Evolutionary conservation across 2,888 invertebrate species (phyloP).

Genomic region (Eristalis tenax): DNA sequence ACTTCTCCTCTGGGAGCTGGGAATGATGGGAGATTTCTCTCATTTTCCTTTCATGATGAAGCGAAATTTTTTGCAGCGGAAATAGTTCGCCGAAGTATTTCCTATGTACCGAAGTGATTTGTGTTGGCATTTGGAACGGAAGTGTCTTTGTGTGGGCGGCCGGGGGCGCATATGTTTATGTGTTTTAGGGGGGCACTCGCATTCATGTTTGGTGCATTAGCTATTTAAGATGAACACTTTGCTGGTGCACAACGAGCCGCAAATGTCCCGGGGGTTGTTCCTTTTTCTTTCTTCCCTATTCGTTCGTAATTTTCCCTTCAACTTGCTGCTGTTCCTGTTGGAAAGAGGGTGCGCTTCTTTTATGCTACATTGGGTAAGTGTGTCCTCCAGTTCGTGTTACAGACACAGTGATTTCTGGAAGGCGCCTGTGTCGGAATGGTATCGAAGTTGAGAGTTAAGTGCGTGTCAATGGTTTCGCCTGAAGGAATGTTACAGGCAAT

Average conservation of each 20-base stretch:
- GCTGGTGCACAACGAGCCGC: not conserved
- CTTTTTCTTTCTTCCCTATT: not conserved
- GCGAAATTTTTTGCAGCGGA: conserved; percentile 23
- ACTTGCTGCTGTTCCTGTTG: not conserved
- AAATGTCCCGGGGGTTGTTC: conserved; percentile 30
- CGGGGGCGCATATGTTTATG: not conserved
- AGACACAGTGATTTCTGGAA: not conserved
- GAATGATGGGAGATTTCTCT: conserved; percentile 2
- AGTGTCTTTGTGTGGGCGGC: not conserved
- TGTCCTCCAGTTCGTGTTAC: not conserved
- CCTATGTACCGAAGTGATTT: conserved; percentile 31
- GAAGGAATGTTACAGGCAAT: not conserved
- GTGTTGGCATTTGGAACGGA: conserved; percentile 39
- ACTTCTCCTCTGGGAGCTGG: not conserved
- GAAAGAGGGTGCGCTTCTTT: not conserved
- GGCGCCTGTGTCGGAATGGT: not conserved
- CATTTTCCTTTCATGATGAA: conserved; percentile 22
- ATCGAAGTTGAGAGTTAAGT: not conserved
- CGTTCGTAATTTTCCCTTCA: not conserved
- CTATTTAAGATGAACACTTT: conserved; percentile 45
- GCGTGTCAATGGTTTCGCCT: not conserved
- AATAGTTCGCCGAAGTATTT: conserved; percentile 36
- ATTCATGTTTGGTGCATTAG: conserved; percentile 49
- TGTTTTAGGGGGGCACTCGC: conserved; percentile 13
- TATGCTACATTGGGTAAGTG: not conserved